Conservation (phyloP, 2,888 invertebrate species). For the Panzeria rudis region DNA sequence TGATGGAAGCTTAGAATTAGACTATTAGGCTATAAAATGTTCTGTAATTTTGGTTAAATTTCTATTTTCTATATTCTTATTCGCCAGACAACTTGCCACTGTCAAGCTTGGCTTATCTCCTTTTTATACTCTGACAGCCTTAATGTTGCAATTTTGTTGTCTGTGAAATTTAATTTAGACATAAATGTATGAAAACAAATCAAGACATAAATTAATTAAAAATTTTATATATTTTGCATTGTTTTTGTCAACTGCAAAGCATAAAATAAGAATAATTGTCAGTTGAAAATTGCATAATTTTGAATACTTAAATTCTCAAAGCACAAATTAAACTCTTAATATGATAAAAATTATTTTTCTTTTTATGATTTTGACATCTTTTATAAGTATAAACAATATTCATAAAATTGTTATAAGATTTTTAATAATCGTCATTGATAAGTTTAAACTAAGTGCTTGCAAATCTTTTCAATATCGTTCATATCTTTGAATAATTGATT, state of each 20-base stretch:
- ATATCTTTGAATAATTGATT: too few relatives aligned
- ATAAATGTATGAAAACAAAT: background rate
- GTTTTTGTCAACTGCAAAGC: background rate
- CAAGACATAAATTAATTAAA: background rate
- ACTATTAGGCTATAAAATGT: too few relatives aligned
- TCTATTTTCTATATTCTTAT: background rate
- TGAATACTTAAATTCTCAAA: background rate
- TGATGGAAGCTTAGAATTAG: too few relatives aligned
- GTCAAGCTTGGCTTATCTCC: background rate
- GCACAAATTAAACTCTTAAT: background rate
- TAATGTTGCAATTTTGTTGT: conserved; percentile 2
- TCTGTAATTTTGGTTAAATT: background rate
- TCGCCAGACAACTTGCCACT: background rate
- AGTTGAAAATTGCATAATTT: background rate
- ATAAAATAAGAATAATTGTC: background rate
- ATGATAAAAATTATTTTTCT: background rate
- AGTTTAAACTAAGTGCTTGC: too few relatives aligned
- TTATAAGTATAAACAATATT: too few relatives aligned
- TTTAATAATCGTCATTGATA: too few relatives aligned
- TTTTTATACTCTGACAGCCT: background rate
- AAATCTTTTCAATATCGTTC: too few relatives aligned
- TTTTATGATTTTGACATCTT: background rate
- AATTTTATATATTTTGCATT: background rate
- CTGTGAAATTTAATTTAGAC: background rate
- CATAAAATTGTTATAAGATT: too few relatives aligned